Percentiles rank a stretch among this genome's conserved stretches.
Evolutionary conservation across 2,888 invertebrate species (phyloP).

Genomic region (Pandemis cinnamomeana): DNA sequence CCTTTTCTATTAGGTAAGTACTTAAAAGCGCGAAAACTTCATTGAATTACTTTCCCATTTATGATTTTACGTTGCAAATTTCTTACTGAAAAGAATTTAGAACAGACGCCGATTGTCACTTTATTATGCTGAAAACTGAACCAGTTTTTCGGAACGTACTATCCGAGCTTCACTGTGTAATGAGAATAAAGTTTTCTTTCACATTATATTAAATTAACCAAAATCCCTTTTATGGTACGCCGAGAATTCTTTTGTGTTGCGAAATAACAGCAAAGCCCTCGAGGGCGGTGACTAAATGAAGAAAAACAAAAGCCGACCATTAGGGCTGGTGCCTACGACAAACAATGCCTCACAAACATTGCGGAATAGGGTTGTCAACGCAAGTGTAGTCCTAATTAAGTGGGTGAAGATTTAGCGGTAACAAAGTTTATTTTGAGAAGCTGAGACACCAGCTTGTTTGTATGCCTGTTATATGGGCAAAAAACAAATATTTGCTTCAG

Average conservation of each 20-base stretch:
- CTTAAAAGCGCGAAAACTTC: too few species aligned
- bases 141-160: not conserved
- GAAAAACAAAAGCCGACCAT: conserved; percentile 74
- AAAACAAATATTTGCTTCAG: not conserved
- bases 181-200: conserved; percentile 40
- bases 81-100: not conserved
- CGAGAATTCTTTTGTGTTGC: conserved; percentile 62
- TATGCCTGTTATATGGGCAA: not conserved
- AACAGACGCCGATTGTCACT: not conserved
- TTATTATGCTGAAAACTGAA: not conserved
- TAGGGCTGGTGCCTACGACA: conserved; percentile 65
- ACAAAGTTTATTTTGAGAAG: conserved; percentile 42
- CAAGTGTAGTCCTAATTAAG: conserved; percentile 40
- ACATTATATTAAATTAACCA: conserved; percentile 48
- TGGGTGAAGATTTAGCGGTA: conserved; percentile 35
- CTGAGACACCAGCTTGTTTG: not conserved
- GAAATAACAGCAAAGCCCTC: conserved; percentile 53
- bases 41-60: too few species aligned
- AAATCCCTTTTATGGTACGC: conserved; percentile 49
- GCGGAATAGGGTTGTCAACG: conserved; percentile 48
- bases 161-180: conserved; percentile 5
- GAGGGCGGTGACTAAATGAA: conserved; percentile 62
- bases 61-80: too few species aligned
- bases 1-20: too few species aligned
- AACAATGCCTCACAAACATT: conserved; percentile 57